Conservation (phyloP, 2,797 vertebrate species). For the Decapterus maruadsi region DNA sequence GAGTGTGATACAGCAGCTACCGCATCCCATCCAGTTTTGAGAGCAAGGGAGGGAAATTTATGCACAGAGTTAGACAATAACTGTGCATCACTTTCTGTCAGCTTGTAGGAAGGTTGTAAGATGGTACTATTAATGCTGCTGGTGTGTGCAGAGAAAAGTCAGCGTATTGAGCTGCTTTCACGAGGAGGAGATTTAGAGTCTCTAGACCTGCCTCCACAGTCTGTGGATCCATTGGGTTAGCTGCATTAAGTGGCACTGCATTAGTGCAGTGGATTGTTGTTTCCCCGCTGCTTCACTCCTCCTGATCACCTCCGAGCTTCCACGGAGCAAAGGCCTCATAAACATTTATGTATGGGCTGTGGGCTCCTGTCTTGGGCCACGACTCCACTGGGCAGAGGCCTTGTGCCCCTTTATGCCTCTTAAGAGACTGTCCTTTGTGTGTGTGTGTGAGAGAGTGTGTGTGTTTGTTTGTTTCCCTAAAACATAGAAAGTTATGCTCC, state of each 20-base stretch:
- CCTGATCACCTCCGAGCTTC: conserved; percentile 83
- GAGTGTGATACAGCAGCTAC: background rate
- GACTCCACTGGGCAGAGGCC: conserved; percentile 72
- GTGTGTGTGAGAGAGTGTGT: conserved; percentile 36
- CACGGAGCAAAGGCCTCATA: conserved; percentile 83
- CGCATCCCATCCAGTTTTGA: background rate
- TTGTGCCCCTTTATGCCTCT: conserved; percentile 82
- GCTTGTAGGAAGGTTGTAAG: conserved; percentile 7
- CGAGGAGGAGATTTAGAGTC: conserved; percentile 71
- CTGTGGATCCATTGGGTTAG: conserved; percentile 67
- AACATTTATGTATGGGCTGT: conserved; percentile 84
- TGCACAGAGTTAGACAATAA: conserved; percentile 4
- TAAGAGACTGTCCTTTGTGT: conserved; percentile 73
- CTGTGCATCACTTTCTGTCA: conserved; percentile 22
- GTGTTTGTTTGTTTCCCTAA: conserved; percentile 47
- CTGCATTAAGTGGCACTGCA: conserved; percentile 82
- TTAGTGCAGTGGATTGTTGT: conserved; percentile 78
- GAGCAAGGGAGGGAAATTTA: background rate
- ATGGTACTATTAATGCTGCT: conserved; percentile 27
- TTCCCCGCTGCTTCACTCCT: conserved; percentile 75
- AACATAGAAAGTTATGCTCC: conserved; percentile 59
- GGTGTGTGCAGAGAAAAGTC: conserved; percentile 60
- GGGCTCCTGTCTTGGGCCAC: conserved; percentile 76
- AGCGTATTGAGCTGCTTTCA: conserved; percentile 70
- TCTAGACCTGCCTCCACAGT: conserved; percentile 56